phyloP scores from a whole-genome alignment of 2,797 vertebrate genomes.

The Melanitta fusca region DNA sequence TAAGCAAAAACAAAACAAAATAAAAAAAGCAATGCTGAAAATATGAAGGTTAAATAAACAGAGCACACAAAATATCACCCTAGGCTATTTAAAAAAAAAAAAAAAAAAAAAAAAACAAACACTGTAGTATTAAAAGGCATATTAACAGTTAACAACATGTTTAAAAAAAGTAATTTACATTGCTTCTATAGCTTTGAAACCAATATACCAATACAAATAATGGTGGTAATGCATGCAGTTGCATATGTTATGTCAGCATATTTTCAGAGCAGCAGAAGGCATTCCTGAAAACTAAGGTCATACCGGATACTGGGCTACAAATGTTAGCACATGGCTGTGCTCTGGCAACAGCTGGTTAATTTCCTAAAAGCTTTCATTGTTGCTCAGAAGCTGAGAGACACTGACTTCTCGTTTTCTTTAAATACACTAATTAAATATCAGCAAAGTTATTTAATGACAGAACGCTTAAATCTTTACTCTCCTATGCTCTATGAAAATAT shows the following conservation, averaged over 20 bases:
- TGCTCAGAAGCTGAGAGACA: not conserved
- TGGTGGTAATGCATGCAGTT: conserved; percentile 22
- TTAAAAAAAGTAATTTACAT: not conserved
- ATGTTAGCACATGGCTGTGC: not conserved
- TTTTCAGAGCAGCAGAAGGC: not conserved
- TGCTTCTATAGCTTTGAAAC: not conserved
- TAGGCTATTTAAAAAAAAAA: not conserved
- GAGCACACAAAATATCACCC: not conserved
- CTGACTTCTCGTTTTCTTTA: not conserved
- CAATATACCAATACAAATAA: not conserved
- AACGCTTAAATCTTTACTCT: not conserved
- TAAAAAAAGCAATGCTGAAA: not conserved
- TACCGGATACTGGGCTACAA: conserved; percentile 7
- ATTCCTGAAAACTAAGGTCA: conserved; percentile 39
- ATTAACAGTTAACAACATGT: not conserved
- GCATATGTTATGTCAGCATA: conserved; percentile 25
- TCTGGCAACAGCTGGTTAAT: conserved; percentile 37
- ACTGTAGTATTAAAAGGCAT: not conserved
- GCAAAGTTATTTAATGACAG: not conserved
- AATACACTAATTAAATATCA: not conserved
- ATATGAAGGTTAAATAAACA: conserved; percentile 26
- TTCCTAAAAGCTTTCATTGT: conserved; percentile 34
- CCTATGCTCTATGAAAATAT: not conserved
- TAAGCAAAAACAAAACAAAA: not conserved
- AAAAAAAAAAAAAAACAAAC: not conserved